These are phyloP conservation scores for Mohoua ochrocephala DNA, from an alignment of 2,113 vertebrate species.

Conservation along the genomic window DNA sequence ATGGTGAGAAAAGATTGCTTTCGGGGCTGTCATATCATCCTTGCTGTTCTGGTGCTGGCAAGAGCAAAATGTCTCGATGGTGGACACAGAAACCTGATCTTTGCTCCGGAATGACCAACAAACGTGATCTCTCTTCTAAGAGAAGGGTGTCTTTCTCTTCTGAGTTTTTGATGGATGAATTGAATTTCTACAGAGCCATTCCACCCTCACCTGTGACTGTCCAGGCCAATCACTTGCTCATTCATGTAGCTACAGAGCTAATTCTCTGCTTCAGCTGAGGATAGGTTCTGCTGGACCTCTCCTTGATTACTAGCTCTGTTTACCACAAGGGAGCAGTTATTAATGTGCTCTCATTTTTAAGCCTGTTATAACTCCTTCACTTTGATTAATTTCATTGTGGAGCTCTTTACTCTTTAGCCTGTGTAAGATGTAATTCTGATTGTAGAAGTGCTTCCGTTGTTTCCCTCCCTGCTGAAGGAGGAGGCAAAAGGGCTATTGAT, in stretches of 20 bases:
- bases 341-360: constrained; percentile 50
- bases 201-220: neutral
- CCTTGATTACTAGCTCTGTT: constrained; percentile 31
- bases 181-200: neutral
- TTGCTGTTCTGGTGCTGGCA: neutral
- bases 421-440: neutral
- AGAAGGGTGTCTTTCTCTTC: neutral
- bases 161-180: neutral
- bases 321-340: constrained; percentile 32
- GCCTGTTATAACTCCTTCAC: constrained; percentile 42
- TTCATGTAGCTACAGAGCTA: neutral
- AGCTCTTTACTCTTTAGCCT: constrained; percentile 1
- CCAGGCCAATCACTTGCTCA: neutral
- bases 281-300: neutral
- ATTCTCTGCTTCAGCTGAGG: neutral
- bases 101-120: neutral
- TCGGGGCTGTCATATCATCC: neutral
- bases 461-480: neutral
- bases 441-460: neutral
- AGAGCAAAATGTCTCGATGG: neutral
- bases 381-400: constrained; percentile 60
- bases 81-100: neutral
- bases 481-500: constrained; percentile 10
- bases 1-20: neutral
- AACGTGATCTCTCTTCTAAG: neutral